Evolutionary conservation across 2,888 invertebrate genomes (phyloP).

Genomic region (Trimorus sp.): DNA sequence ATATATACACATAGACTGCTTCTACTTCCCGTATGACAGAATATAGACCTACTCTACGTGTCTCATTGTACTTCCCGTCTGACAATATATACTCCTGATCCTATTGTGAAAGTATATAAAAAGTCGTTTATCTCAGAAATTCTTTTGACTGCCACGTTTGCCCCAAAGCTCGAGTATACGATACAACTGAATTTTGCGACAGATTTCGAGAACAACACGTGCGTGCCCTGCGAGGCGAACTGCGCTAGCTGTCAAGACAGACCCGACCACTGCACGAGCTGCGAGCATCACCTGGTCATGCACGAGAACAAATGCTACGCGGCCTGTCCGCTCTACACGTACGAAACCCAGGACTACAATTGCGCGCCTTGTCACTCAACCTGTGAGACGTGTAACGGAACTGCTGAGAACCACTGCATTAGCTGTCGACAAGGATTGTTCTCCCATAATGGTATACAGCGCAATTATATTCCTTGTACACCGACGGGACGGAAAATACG

Average conservation of each 20-base stretch:
- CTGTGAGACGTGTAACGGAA: conserved; percentile 91
- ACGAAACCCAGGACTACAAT: conserved; percentile 93
- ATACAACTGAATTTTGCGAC: conserved; percentile 37
- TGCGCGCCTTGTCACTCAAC: conserved; percentile 90
- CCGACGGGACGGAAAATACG: too few species aligned
- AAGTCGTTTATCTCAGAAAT: too few species aligned
- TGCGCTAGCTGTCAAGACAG: conserved; percentile 92
- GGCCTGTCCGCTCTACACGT: conserved; percentile 91
- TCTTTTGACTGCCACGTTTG: neutral
- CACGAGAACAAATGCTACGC: conserved; percentile 92
- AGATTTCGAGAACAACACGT: conserved; percentile 88
- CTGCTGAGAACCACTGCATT: conserved; percentile 90
- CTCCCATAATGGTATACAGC: conserved; percentile 76
- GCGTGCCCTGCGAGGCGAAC: conserved; percentile 92
- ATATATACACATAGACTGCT: too few species aligned
- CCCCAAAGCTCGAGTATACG: too few species aligned
- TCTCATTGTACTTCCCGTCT: too few species aligned
- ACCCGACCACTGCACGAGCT: conserved; percentile 92
- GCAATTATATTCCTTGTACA: conserved; percentile 19
- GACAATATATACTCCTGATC: too few species aligned
- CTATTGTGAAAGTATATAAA: too few species aligned
- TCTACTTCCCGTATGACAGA: too few species aligned
- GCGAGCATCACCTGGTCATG: conserved; percentile 93
- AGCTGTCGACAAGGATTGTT: conserved; percentile 89
- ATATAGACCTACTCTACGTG: too few species aligned